These are phyloP conservation scores for Calephelis virginiensis DNA, from an alignment of 1,140 invertebrate species.

Conservation along the genomic window DNA sequence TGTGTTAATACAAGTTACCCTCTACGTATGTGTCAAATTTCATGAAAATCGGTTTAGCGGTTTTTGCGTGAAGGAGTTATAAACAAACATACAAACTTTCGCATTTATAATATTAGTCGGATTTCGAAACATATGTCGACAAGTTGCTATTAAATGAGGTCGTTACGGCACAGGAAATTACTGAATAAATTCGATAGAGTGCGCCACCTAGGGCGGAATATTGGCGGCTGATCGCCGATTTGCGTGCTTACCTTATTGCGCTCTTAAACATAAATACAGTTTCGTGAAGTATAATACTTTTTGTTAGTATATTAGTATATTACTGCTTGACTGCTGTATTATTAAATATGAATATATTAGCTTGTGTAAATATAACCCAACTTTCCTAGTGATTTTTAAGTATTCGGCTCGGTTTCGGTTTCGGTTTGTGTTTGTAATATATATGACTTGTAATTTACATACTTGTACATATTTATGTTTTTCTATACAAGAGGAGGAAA, in stretches of 20 bases:
- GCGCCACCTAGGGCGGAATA: slow-evolving; percentile 38
- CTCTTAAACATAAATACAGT: slow-evolving; percentile 14
- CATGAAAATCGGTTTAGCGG: too few species aligned
- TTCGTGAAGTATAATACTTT: slow-evolving; percentile 13
- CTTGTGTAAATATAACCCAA: not conserved
- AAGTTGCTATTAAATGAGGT: slow-evolving; percentile 45
- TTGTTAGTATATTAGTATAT: not conserved
- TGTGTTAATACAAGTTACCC: too few species aligned
- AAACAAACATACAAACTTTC: too few species aligned
- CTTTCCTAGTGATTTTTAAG: too few species aligned
- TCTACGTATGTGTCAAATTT: too few species aligned
- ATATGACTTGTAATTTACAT: too few species aligned
- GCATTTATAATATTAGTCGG: too few species aligned
- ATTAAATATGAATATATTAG: not conserved
- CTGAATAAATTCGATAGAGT: slow-evolving; percentile 69
- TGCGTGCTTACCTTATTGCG: slow-evolving; percentile 46
- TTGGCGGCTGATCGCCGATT: slow-evolving; percentile 58
- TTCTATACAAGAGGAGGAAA: too few species aligned
- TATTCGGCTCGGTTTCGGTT: too few species aligned
- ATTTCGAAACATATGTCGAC: slow-evolving; percentile 19
- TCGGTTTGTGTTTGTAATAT: too few species aligned
- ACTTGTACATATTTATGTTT: too few species aligned
- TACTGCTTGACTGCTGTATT: not conserved
- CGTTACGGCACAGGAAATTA: slow-evolving; percentile 53
- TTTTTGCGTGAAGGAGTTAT: too few species aligned